A percentile compares a stretch with the other conserved stretches of the same genome.
phyloP scores from a whole-genome alignment of 2,888 invertebrate species.

The Rhodophaea formosa region DNA sequence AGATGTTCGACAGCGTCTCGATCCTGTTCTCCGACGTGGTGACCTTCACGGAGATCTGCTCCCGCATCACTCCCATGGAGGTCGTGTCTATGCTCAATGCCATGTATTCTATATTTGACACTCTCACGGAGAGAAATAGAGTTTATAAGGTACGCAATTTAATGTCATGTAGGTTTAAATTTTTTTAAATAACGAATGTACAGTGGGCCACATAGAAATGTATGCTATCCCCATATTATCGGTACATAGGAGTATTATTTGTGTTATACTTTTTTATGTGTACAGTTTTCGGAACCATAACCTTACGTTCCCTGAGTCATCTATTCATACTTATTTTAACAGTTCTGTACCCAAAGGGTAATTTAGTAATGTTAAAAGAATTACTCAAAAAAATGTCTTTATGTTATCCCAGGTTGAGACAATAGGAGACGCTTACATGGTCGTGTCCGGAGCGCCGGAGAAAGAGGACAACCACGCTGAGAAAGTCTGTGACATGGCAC shows the following conservation, averaged over 20 bases:
- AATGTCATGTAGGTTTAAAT: no score
- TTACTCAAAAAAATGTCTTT: no score
- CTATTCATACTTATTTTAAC: no score
- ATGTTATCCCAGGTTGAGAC: slow-evolving; percentile 90
- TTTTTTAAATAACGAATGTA: no score
- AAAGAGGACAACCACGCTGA: slow-evolving; percentile 95
- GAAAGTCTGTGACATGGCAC: slow-evolving; percentile 96
- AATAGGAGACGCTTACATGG: slow-evolving; percentile 99
- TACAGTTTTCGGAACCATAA: no score
- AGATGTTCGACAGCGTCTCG: slow-evolving; percentile 98
- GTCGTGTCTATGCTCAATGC: slow-evolving; percentile 98
- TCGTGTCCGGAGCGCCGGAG: slow-evolving; percentile 96
- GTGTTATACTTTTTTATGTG: no score
- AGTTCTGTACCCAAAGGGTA: no score
- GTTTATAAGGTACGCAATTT: slow-evolving; percentile 92
- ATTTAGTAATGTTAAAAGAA: no score
- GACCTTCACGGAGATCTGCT: slow-evolving; percentile 98
- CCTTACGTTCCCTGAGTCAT: no score
- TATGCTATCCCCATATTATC: no score
- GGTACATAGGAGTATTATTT: no score
- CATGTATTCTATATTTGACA: slow-evolving; percentile 99
- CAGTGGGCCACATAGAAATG: no score
- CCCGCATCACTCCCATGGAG: slow-evolving; percentile 97
- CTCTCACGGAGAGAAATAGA: slow-evolving; percentile 93
- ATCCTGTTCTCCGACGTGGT: slow-evolving; percentile 99